phyloP scores from a whole-genome alignment of 2,888 invertebrate species.

The Pollenia angustigena region DNA sequence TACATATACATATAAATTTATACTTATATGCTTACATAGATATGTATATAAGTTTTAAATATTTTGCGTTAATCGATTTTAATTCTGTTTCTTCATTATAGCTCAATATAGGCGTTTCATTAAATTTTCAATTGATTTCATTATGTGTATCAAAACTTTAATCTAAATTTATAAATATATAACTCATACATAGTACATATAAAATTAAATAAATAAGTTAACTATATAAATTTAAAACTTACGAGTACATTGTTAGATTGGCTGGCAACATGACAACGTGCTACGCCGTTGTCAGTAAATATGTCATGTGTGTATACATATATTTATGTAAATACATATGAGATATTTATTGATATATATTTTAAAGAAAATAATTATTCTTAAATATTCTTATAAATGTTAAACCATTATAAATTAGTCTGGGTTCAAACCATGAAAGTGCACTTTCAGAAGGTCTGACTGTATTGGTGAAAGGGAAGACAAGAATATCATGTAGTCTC shows the following conservation, averaged over 20 bases:
- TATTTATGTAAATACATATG: no score
- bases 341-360: no score
- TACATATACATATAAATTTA: not conserved
- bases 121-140: conserved; percentile 70
- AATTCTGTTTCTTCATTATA: not conserved
- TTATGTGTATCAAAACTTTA: conserved; percentile 1
- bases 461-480: no score
- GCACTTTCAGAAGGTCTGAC: no score
- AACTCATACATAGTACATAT: conserved; percentile 17
- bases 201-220: not conserved
- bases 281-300: no score
- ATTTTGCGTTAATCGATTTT: not conserved
- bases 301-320: no score
- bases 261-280: no score
- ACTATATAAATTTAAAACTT: conserved; percentile 8
- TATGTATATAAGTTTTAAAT: not conserved
- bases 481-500: no score
- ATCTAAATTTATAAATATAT: conserved; percentile 61
- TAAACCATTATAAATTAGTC: no score
- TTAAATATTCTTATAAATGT: no score
- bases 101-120: conserved; percentile 15
- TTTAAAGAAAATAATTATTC: no score
- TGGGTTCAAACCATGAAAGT: no score
- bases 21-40: conserved; percentile 3
- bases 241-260: not conserved